These are phyloP conservation scores for Trichoplusia ni DNA, from an alignment of 1,140 invertebrate species.

Conservation along the genomic window DNA sequence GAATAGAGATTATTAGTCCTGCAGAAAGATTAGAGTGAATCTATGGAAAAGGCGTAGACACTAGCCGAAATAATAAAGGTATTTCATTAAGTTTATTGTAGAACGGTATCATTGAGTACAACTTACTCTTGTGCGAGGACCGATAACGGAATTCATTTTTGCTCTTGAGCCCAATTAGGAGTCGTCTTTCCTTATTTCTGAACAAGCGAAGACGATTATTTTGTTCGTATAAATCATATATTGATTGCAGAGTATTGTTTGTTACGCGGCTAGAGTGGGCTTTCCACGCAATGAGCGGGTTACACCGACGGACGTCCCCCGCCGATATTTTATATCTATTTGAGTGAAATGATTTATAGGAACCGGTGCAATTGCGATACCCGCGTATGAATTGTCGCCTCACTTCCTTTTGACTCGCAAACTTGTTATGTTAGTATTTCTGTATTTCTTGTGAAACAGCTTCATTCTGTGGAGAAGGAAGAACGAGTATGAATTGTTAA, in stretches of 20 bases:
- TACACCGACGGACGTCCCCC: not conserved
- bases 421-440: constrained; percentile 25
- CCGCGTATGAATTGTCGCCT: constrained; percentile 20
- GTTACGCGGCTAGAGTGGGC: not conserved
- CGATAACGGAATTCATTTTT: too few species aligned
- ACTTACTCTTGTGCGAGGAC: too few species aligned
- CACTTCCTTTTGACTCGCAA: constrained; percentile 22
- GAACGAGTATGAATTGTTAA: not conserved
- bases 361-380: constrained; percentile 31
- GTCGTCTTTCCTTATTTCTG: too few species aligned
- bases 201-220: too few species aligned
- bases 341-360: constrained; percentile 29
- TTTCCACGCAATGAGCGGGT: constrained; percentile 13
- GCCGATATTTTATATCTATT: constrained; percentile 30
- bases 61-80: constrained; percentile 8
- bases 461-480: too few species aligned
- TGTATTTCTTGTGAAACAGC: constrained; percentile 16
- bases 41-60: not conserved
- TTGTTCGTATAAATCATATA: constrained; percentile 18
- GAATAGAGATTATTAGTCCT: too few species aligned
- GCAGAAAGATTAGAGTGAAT: constrained; percentile 9
- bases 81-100: constrained; percentile 20
- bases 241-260: constrained; percentile 24
- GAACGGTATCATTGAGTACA: too few species aligned
- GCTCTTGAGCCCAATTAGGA: too few species aligned